Evolutionary conservation across 2,113 vertebrate genomes (phyloP).

Genomic region (Pituophis catenifer): DNA sequence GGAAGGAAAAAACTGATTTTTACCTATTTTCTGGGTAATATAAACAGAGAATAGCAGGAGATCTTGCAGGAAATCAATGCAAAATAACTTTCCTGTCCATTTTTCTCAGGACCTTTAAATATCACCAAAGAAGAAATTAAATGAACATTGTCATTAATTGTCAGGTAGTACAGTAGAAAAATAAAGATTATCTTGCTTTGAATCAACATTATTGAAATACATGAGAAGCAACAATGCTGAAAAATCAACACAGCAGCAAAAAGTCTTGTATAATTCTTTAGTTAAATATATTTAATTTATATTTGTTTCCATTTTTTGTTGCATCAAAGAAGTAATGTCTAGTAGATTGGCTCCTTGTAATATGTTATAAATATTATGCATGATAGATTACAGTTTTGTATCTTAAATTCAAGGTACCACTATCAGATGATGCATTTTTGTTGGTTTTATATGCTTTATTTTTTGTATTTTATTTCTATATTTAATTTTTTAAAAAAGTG

Average conservation of each 20-base stretch:
- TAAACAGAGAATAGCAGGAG: neutral
- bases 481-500: neutral
- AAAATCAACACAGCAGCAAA: neutral
- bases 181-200: neutral
- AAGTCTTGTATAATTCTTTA: neutral
- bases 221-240: neutral
- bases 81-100: neutral
- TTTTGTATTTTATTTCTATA: neutral
- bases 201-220: neutral
- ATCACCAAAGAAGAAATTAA: neutral
- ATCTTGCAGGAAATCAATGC: neutral
- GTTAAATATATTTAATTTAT: neutral
- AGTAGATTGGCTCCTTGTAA: neutral
- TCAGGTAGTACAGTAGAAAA: neutral
- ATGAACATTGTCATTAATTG: neutral
- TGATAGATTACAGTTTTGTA: neutral
- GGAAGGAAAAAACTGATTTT: neutral
- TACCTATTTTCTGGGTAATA: constrained; percentile 12
- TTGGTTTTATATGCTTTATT: neutral
- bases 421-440: neutral
- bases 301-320: neutral
- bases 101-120: neutral
- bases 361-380: neutral
- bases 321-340: neutral
- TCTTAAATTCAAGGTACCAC: neutral